Percentiles rank a stretch among this genome's conserved stretches.
Evolutionary conservation across 2,797 vertebrate species (phyloP).

Genomic region (Myotis pilosus): DNA sequence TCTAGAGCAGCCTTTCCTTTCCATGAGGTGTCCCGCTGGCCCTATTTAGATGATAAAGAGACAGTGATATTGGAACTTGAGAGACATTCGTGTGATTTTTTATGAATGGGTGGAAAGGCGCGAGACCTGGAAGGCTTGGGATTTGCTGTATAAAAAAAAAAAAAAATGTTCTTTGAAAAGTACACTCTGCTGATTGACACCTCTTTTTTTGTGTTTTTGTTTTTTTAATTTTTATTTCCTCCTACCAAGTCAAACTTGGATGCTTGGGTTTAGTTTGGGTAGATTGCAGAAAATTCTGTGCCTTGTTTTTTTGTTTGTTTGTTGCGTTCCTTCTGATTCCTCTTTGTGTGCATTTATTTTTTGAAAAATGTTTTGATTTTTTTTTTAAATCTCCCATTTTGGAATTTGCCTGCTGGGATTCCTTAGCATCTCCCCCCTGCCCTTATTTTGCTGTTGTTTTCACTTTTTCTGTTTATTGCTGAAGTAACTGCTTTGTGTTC

Average conservation of each 20-base stretch:
- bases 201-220: constrained; percentile 76
- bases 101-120: constrained; percentile 84
- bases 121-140: constrained; percentile 84
- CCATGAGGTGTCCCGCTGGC: constrained; percentile 86
- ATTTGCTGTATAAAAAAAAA: constrained; percentile 82
- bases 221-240: constrained; percentile 84
- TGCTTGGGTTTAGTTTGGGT: constrained; percentile 94
- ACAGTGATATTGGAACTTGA: constrained; percentile 84
- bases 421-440: constrained; percentile 67
- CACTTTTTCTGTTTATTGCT: constrained; percentile 71
- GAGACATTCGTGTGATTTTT: constrained; percentile 83
- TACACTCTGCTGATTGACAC: constrained; percentile 94
- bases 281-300: constrained; percentile 99
- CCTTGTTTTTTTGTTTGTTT: constrained; percentile 91
- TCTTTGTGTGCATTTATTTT: constrained; percentile 43
- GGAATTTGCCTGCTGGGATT: constrained; percentile 83
- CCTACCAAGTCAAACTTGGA: constrained; percentile 88
- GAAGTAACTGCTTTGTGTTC: constrained; percentile 77
- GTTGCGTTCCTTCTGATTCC: constrained; percentile 82
- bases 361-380: constrained; percentile 39
- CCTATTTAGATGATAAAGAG: constrained; percentile 86
- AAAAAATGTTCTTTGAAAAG: constrained; percentile 92
- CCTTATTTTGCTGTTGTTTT: constrained; percentile 62
- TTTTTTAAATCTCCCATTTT: constrained; percentile 66
- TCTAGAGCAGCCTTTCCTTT: constrained; percentile 92